phyloP scores from a whole-genome alignment of 1,140 invertebrate species.

The Theocolax elegans region DNA sequence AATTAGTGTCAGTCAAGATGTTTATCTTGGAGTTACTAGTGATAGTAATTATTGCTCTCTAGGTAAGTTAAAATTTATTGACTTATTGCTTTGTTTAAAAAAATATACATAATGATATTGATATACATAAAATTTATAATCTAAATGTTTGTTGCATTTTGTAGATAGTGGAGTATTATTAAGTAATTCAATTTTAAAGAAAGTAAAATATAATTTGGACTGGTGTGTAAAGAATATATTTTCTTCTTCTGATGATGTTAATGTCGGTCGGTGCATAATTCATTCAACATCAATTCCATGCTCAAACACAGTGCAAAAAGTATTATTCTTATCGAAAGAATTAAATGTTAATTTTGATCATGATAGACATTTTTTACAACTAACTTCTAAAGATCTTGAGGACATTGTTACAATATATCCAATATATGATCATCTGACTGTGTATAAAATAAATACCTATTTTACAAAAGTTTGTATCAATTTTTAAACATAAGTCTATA shows the following conservation, averaged over 20 bases:
- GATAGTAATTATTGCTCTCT: constrained; percentile 72
- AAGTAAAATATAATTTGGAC: constrained; percentile 79
- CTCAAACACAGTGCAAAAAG: constrained; percentile 68
- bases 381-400: constrained; percentile 66
- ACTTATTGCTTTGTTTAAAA: constrained; percentile 21
- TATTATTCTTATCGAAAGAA: constrained; percentile 67
- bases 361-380: constrained; percentile 63
- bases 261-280: constrained; percentile 84
- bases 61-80: constrained; percentile 62
- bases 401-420: constrained; percentile 75
- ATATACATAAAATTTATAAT: not conserved
- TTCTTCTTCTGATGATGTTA: constrained; percentile 81
- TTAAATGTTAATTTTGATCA: constrained; percentile 68
- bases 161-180: constrained; percentile 79
- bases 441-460: constrained; percentile 79
- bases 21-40: constrained; percentile 78
- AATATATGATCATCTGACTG: constrained; percentile 71
- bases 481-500: constrained; percentile 12
- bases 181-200: constrained; percentile 80
- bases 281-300: constrained; percentile 76
- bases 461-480: constrained; percentile 71
- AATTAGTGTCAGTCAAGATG: constrained; percentile 84
- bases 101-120: no score
- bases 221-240: constrained; percentile 88
- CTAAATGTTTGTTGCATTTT: constrained; percentile 37